A percentile compares a stretch with the other conserved stretches of the same genome.
Conservation (phyloP, 2,113 vertebrate species). For the Columbina picui region DNA sequence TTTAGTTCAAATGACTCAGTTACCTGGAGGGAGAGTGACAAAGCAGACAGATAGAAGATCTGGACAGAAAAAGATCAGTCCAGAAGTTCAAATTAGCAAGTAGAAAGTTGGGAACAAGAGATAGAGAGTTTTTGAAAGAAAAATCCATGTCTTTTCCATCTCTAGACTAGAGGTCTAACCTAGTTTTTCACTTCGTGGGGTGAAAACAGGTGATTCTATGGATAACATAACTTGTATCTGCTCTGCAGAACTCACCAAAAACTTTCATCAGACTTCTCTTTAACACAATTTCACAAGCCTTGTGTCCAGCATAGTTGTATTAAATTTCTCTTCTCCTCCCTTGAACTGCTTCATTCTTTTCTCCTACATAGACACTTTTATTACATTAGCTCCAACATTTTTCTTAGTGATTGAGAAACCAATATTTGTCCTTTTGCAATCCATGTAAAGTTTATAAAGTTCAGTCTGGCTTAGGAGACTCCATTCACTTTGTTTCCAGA, state of each 20-base stretch:
- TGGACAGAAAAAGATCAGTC: neutral
- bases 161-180: neutral
- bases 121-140: neutral
- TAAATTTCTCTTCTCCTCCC: neutral
- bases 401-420: neutral
- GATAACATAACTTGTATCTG: fast-evolving
- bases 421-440: neutral
- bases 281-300: neutral
- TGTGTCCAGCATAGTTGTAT: neutral
- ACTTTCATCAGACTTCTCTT: neutral
- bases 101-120: neutral
- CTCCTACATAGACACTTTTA: neutral
- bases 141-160: neutral
- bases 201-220: neutral
- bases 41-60: neutral
- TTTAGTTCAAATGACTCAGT: neutral
- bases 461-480: neutral
- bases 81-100: neutral
- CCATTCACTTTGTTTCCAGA: neutral
- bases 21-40: neutral
- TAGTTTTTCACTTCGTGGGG: neutral
- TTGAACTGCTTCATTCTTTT: neutral
- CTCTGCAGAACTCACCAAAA: neutral
- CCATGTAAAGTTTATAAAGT: neutral
- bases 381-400: neutral